Evolutionary conservation across 2,888 invertebrate species (phyloP).

Genomic region (Anoplius nigerrimus): DNA sequence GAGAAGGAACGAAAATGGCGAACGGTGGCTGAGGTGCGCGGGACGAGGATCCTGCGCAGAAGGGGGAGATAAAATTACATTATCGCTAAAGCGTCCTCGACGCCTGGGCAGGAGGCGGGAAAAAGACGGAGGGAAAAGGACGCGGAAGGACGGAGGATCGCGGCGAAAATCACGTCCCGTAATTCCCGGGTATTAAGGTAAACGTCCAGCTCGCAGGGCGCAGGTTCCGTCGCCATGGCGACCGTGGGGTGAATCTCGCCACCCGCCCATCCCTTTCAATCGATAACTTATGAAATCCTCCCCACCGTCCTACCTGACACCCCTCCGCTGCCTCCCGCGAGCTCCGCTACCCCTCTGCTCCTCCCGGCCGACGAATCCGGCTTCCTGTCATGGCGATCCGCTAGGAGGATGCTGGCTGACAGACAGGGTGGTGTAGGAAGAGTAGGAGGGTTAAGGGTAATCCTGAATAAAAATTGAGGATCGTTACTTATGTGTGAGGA

Average conservation of each 20-base stretch:
- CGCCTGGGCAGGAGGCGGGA: conserved; percentile 15
- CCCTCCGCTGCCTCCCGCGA: not conserved
- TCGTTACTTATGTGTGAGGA: too few relatives aligned
- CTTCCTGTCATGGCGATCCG: conserved; percentile 50
- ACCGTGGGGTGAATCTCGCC: conserved; percentile 52
- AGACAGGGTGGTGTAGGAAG: not conserved
- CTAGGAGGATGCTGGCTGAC: conserved; percentile 1
- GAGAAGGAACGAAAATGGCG: not conserved
- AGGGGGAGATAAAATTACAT: conserved; percentile 66
- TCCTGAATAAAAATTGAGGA: too few relatives aligned
- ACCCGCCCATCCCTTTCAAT: conserved; percentile 65
- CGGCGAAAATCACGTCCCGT: conserved; percentile 72
- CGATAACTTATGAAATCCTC: conserved; percentile 73
- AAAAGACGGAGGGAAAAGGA: conserved; percentile 18
- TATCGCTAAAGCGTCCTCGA: conserved; percentile 71
- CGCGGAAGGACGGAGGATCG: conserved; percentile 31
- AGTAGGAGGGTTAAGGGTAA: not conserved
- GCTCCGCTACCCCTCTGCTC: too few relatives aligned
- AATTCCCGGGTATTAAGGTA: conserved; percentile 75
- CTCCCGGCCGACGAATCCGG: conserved; percentile 44
- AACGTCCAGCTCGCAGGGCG: conserved; percentile 68
- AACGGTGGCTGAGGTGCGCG: conserved; percentile 18
- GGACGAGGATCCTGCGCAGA: not conserved
- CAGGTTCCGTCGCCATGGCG: conserved; percentile 68
- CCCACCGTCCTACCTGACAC: conserved; percentile 36